Percentiles rank a stretch among this genome's conserved stretches.
These are phyloP conservation scores for Cheilosia soror DNA, from an alignment of 2,888 invertebrate genomes.

Conservation along the genomic window DNA sequence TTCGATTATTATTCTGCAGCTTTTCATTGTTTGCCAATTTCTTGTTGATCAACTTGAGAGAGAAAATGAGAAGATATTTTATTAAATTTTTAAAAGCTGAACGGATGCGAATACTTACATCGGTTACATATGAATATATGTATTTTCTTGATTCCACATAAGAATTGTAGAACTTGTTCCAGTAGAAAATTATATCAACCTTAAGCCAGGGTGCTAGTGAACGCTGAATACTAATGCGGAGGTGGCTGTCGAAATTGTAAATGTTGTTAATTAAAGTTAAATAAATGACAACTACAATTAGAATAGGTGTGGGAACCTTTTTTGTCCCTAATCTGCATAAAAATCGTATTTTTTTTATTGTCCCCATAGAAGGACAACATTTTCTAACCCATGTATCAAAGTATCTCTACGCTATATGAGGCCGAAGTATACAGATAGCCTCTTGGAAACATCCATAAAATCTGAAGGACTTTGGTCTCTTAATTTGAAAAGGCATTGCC, in stretches of 20 bases:
- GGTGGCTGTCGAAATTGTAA: slow-evolving; percentile 34
- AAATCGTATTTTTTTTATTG: too few species aligned
- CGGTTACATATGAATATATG: slow-evolving; percentile 48
- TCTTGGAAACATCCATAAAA: too few species aligned
- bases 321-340: too few species aligned
- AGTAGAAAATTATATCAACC: slow-evolving; percentile 53
- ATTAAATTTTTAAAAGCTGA: not conserved
- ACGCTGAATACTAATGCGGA: slow-evolving; percentile 61
- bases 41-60: slow-evolving; percentile 51
- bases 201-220: slow-evolving; percentile 55
- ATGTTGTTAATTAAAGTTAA: too few species aligned
- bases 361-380: too few species aligned
- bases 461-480: too few species aligned
- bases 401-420: too few species aligned
- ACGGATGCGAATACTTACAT: slow-evolving; percentile 37
- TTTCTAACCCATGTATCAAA: too few species aligned
- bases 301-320: too few species aligned
- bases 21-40: slow-evolving; percentile 50
- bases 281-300: too few species aligned
- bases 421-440: too few species aligned
- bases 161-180: slow-evolving; percentile 51
- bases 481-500: too few species aligned
- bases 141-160: slow-evolving; percentile 65
- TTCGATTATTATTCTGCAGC: not conserved
- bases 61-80: not conserved